Evolutionary conservation across 1,140 invertebrate genomes (phyloP), one percentile per base, ranked within the genome.

Genomic region (Trissolcus basalis): DNA sequence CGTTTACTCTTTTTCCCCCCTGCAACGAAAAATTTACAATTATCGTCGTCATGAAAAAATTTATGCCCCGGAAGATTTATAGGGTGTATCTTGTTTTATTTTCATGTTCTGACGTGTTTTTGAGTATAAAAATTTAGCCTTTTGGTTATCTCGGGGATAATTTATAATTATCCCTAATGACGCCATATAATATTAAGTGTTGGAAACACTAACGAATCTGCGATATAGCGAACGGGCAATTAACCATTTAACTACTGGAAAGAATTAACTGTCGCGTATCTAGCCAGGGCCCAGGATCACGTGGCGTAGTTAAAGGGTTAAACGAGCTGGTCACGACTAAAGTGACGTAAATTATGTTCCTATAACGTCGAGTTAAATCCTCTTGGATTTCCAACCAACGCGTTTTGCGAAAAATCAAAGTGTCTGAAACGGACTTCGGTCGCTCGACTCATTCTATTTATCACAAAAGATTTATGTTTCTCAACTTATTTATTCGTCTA

Each of bases 201-300:
- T 3, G 9, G n/a, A 2, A 39, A 39, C 9, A 9, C n/a, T 39
- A 39, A 11, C n/a, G 36, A 39, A 39, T 39, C n/a, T 61, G 16
- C 55, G 15, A 76, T 65, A 65, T 49, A 58, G 19, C 51, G 10
- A 68, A 68, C 55, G 61, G 56, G 50, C 67, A 71, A 71, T 71
- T 70, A 71, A 70, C 15, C 56, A 47, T 77, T 77, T 77, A 71
- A 77, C 61, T 77, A 36, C 56, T 48, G 36, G 67, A 61, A 77
- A 77, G 74, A 77, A 77, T 77, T 77, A 77, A 71, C 74, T 67
- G 56, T 54, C 58, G 61, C 67, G 13, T 77, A 77, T 71, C 74
- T 67, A 67, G 61, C 51, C 53, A 71, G 56, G 51, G 61, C 51
- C 53, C 63, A 61, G 51, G 41, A 77, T 77, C 67, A 71, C 58